Evolutionary conservation across 2,888 invertebrate species (phyloP), one percentile per base, ranked within the genome.

Genomic region (Hypsopygia costalis): DNA sequence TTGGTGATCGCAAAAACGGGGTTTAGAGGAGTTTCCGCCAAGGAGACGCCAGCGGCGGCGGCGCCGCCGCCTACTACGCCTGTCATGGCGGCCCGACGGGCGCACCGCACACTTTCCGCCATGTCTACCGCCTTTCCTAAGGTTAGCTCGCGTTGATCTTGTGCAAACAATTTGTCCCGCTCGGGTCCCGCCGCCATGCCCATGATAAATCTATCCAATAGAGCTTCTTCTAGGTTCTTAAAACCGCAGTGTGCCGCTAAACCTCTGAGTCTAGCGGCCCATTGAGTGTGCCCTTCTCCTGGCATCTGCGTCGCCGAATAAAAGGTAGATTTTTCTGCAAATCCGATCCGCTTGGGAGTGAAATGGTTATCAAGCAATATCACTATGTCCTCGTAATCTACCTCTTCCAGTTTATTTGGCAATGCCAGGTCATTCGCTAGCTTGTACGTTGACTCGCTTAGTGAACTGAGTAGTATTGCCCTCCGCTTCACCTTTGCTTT

Each of bases 121-220:
- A n/a, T n/a, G n/a, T 52, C 47, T 8, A 55, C 10, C 10, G 55
- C 51, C 22, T 53, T 55, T n/a, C 42, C 37, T 5, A 54, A 28
- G 0, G 50, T 49, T 22, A 55, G 36, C 11, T 43, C 47, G 20
- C n/a, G 21, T 40, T 38, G 38, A n/a, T 49, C 43, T 34, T 45
- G 49, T 8, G 36, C 43, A 28, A 55, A 58, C n/a, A 55, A 34
- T 12, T n/a, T n/a, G n/a, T n/a, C n/a, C n/a, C n/a, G n/a, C n/a
- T n/a, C n/a, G n/a, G n/a, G n/a, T n/a, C n/a, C 52, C 1, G 49
- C 33, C 11, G 29, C 25, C 58, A 55, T 52, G 27, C 53, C 55
- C 46, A 58, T 51, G 5, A 55, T 35, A 28, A 58, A 61, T 3
- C 42, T 42, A 36, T 61, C 60, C 0, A 46, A 39, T 7, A n/a